phyloP scores from a whole-genome alignment of 2,113 vertebrate species.

The Platysteira castanea region DNA sequence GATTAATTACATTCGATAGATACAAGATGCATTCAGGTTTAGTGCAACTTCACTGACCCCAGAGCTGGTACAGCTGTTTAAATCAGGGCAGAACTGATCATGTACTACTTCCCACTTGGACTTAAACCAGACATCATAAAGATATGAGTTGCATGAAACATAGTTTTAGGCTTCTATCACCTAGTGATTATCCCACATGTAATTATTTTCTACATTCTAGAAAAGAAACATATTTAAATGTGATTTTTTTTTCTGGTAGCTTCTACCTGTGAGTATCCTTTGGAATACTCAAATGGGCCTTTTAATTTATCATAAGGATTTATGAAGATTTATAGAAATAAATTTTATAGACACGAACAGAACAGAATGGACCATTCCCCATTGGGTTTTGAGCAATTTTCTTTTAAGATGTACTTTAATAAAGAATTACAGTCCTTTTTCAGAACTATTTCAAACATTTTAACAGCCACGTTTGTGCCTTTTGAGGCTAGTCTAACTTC shows the following conservation, averaged over 20 bases:
- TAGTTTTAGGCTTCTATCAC: background rate
- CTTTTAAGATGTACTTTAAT: background rate
- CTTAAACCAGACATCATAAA: background rate
- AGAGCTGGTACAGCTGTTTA: conserved; percentile 14
- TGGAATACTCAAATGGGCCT: background rate
- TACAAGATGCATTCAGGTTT: background rate
- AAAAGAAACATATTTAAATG: background rate
- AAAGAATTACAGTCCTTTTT: background rate
- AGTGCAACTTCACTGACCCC: background rate
- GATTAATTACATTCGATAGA: background rate
- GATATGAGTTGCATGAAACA: background rate
- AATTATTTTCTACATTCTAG: background rate
- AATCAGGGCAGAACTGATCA: background rate
- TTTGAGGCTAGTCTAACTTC: background rate
- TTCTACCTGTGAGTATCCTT: background rate
- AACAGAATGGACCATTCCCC: background rate
- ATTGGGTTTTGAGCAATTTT: background rate
- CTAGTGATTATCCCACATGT: background rate
- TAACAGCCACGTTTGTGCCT: background rate
- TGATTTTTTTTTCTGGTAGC: background rate
- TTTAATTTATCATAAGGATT: background rate
- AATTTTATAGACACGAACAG: background rate
- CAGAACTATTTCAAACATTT: background rate
- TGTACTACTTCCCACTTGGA: background rate
- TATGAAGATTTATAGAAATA: conserved; percentile 24